Evolutionary conservation across 1,140 invertebrate species (phyloP), one percentile per base, ranked within the genome.

Genomic region (Drosophila melanogaster): DNA sequence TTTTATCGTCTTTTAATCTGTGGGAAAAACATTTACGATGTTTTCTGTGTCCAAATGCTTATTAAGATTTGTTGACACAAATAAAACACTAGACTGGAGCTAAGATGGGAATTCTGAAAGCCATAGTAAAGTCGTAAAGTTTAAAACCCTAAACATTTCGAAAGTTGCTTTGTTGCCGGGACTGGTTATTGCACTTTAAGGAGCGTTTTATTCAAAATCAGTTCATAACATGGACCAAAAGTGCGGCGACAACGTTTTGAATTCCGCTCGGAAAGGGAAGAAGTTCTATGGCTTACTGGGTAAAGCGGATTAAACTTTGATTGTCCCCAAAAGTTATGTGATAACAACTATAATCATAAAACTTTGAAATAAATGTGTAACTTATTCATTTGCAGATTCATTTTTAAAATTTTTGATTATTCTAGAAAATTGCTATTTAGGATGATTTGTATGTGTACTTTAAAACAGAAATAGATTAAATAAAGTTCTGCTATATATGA

Each of bases 71-170:
- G 59, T 62, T 77, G 69, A 75, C 74, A 78, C 56, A 81, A 77
- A 58, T 67, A 46, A 79, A 81, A 74, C 64, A 70, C 64, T 14
- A 40, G 30, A 41, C 11, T 35, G 38, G 26, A 69, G 67, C 41
- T 47, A 19, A 53, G 46, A 30, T 70, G 37, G 37, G 43, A 43
- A 38, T 47, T 73, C 64, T 64, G 5, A 59, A 46, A 41, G 41
- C 79, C 77, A 85, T 81, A 78, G 60, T 60, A 46, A 35, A 55
- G 64, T 86, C 81, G 81, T 86, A 74, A 85, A 81, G 33, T 66
- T 59, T 51, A 61, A 74, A 73, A 60, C 59, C 44, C 46, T 65
- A 77, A 77, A 74, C 57, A 85, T 67, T 66, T 80, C 24, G n/a
- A 79, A 76, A 70, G 53, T 71, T 77, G 61, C 54, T 78, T 78